Percentiles rank a stretch among this genome's conserved stretches.
These are phyloP conservation scores for Notiomystis cincta DNA, from an alignment of 2,113 vertebrate genomes.

Conservation along the genomic window DNA sequence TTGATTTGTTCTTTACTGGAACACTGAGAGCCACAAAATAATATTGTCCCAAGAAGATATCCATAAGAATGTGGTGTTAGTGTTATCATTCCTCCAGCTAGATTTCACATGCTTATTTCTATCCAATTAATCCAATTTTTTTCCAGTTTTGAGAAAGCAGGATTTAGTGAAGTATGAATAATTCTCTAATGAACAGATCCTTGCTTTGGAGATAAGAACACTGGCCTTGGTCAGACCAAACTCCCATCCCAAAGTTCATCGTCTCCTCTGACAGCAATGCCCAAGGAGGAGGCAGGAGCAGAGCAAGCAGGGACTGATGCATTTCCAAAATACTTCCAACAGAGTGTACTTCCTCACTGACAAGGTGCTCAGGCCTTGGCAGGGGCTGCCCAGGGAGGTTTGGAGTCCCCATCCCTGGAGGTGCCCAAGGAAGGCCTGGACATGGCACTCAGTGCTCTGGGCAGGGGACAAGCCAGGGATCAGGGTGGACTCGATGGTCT, in stretches of 20 bases:
- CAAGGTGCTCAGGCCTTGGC: not conserved
- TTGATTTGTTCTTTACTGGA: not conserved
- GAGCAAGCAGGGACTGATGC: not conserved
- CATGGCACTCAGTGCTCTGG: not conserved
- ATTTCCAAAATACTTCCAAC: not conserved
- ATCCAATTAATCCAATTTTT: not conserved
- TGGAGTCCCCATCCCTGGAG: not conserved
- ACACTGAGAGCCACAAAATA: not conserved
- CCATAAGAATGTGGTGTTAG: not conserved
- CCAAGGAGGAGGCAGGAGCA: not conserved
- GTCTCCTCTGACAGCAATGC: not conserved
- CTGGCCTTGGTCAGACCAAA: not conserved
- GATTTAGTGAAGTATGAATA: not conserved
- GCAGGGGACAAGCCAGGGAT: not conserved
- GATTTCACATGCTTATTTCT: not conserved
- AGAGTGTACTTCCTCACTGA: not conserved
- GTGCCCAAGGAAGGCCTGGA: not conserved
- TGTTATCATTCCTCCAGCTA: not conserved
- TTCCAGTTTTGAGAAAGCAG: not conserved
- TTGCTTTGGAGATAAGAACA: not conserved
- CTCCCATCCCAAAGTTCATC: not conserved
- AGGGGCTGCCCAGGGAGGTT: not conserved
- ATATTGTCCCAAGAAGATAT: not conserved
- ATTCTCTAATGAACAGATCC: not conserved
- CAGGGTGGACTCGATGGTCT: accelerated